Conservation (phyloP, 1,140 invertebrate genomes). For the Cotesia typhae region DNA sequence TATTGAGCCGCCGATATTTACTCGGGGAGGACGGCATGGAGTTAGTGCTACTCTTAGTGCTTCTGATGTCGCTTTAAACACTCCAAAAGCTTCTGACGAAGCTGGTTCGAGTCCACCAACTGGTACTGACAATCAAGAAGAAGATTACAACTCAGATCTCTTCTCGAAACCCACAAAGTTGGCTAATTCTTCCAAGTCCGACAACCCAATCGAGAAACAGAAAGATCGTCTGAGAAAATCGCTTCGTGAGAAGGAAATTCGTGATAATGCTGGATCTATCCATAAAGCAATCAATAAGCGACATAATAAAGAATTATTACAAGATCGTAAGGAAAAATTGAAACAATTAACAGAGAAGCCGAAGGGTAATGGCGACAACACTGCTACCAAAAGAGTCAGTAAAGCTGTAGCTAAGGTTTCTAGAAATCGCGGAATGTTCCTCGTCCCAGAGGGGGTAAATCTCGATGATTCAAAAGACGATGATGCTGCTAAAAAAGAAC, state of each 20-base stretch:
- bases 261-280: constrained; percentile 21
- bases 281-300: constrained; percentile 13
- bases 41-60: constrained; percentile 29
- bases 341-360: constrained; percentile 46
- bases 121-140: neutral
- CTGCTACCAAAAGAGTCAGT: constrained; percentile 22
- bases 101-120: neutral
- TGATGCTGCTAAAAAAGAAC: neutral
- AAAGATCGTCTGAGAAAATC: too few species aligned
- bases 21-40: constrained; percentile 27
- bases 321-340: constrained; percentile 45
- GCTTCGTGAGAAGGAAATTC: too few species aligned
- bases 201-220: too few species aligned
- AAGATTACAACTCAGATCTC: too few species aligned
- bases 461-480: neutral
- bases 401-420: constrained; percentile 48
- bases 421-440: constrained; percentile 45
- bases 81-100: neutral
- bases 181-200: too few species aligned
- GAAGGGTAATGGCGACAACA: neutral
- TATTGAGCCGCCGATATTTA: constrained; percentile 34
- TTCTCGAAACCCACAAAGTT: too few species aligned
- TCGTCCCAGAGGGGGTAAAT: constrained; percentile 33
- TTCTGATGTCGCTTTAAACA: constrained; percentile 14
- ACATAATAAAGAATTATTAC: constrained; percentile 39